A percentile compares a stretch with the other conserved stretches of the same genome.
phyloP scores from a whole-genome alignment of 2,797 vertebrate genomes.

The Nannoperca obscura region DNA sequence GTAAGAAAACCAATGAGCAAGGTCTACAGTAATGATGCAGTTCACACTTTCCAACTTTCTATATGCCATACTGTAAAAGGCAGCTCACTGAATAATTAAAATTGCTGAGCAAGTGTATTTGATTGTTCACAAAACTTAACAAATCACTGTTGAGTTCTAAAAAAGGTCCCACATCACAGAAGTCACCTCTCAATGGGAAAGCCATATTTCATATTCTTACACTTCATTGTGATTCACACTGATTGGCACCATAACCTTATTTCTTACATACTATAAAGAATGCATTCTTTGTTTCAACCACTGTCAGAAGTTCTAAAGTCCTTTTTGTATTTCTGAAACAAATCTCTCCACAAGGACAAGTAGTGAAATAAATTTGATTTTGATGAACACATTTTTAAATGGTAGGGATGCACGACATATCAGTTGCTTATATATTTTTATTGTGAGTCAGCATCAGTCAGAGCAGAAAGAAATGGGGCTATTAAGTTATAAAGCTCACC shows the following conservation, averaged over 20 bases:
- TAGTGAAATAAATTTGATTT: background rate
- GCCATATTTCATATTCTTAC: background rate
- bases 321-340: conserved; percentile 6
- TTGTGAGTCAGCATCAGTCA: background rate
- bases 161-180: background rate
- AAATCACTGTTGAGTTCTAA: background rate
- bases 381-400: background rate
- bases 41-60: background rate
- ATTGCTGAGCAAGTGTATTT: background rate
- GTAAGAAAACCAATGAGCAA: background rate
- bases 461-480: too few species aligned
- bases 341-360: background rate
- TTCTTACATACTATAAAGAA: background rate
- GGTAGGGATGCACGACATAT: background rate
- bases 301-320: background rate
- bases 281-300: background rate
- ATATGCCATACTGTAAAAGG: background rate
- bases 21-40: background rate
- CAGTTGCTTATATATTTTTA: background rate
- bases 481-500: too few species aligned
- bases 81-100: conserved; percentile 19
- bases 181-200: background rate
- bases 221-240: background rate
- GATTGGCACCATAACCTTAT: background rate
- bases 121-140: background rate